Evolutionary conservation across 1,140 invertebrate species (phyloP), one percentile per base, ranked within the genome.

Genomic region (Leptonema lineaticorne): DNA sequence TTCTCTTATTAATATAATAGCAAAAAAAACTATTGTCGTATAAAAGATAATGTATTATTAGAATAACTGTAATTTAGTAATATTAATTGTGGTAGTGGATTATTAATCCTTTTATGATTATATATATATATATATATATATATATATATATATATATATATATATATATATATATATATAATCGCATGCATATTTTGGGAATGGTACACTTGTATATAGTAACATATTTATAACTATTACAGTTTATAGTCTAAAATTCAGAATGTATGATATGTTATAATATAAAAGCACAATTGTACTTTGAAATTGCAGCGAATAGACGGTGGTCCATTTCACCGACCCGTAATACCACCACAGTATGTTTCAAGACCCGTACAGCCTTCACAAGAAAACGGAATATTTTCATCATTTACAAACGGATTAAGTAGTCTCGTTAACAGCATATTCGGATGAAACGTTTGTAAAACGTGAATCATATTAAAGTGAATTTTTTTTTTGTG

Each of bases 391-490:
- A 81, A 81, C 69, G 88, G 90, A 20, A 87, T 92, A 65, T 86
- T 92, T 73, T 88, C 90, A 37, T 88, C 89, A 29, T 86, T 92
- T 73, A 89, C 87, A 74, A 91, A 85, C 74, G 88, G 90, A 8
- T 87, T 92, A 72, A 91, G 89, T 73, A 92, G 85, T 72, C 82
- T 92, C 69, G 86, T 91, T 30, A 88, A 82, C 64, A 91, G 90
- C 75, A 86, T 91, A 72, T 90, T 91, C 74, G 90, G 90, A 73
- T 91, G 84, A 82, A 63, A 28, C 3, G 16, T 20, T 20, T 41
- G 11, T 11, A 41, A 33, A 33, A 50, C 20, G 27, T 22, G 9
- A 26, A 53, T 2, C 8, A 50, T 20, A 16, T 20, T 16, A 22
- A 22, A 53, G 37, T n/a, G n/a, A n/a, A n/a, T n/a, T n/a, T n/a